These are phyloP conservation scores for Dipodomys ordii DNA, from an alignment of 2,113 vertebrate species.

Conservation along the genomic window DNA sequence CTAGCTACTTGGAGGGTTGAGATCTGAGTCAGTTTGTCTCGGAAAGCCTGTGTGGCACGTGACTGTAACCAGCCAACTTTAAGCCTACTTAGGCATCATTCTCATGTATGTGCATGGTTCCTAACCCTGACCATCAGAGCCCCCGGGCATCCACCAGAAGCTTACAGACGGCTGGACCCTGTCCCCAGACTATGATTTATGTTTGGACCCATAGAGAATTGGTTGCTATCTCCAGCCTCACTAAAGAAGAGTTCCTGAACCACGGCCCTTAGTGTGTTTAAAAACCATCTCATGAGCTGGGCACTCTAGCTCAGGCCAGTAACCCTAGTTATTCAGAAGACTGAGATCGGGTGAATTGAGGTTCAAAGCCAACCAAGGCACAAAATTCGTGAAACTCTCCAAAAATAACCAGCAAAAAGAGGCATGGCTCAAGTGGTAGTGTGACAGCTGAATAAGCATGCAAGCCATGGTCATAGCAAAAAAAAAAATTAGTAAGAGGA, in stretches of 20 bases:
- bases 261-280: neutral
- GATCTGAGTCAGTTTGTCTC: neutral
- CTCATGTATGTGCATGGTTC: neutral
- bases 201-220: neutral
- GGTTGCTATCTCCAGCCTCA: neutral
- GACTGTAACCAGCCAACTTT: neutral
- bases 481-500: neutral
- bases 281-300: neutral
- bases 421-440: too few species aligned
- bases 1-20: too few species aligned
- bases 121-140: neutral
- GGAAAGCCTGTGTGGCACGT: constrained; percentile 35
- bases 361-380: too few species aligned
- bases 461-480: neutral
- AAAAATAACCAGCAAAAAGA: too few species aligned
- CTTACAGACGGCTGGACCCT: neutral
- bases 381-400: too few species aligned
- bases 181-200: neutral
- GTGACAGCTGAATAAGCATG: neutral
- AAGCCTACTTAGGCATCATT: neutral
- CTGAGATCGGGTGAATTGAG: too few species aligned
- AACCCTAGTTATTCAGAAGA: too few species aligned
- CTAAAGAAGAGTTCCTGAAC: neutral
- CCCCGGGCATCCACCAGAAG: neutral
- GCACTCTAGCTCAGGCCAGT: too few species aligned